Evolutionary conservation across 2,797 vertebrate genomes (phyloP), one percentile per base, ranked within the genome.

Genomic region (Malacoraja senta): DNA sequence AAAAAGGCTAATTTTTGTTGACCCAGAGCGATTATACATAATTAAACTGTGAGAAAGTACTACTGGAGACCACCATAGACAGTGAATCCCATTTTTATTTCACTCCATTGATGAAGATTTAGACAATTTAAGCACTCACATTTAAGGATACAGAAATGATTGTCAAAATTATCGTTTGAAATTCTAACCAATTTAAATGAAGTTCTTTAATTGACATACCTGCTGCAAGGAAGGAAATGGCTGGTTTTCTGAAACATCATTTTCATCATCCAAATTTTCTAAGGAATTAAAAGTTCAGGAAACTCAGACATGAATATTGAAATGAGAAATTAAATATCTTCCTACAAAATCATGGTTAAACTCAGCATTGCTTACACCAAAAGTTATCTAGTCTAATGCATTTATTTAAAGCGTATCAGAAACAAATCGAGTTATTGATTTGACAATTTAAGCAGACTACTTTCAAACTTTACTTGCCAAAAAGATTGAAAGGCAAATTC

Each of bases 191-290:
- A 68, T 21, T 19, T 68, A 68, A 1, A 65, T 88, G 32, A 65
- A 32, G n/a, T 65, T 32, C 21, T 8, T 68, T n/a, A 78, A 79
- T 38, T 26, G 93, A 94, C 95, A 96, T 95, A 99, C 99, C 96
- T 96, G 98, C 53, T 98, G 97, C 93, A 99, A 97, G 17, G 98
- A 98, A 79, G 99, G 99, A 95, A 99, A 99, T 0, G 98, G 98
- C 94, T 99, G 99, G 58, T 97, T 98, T 94, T 99, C 99, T 94
- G 98, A 97, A 38, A 98, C 94, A 72, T 93, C 94, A 94, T 97
- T 97, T 63, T 99, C 98, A 26, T 99, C 98, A 0, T 98, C 97
- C 71, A 53, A 92, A 58, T 92, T 53, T 9, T 97, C 96, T 94
- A 97, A 84, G 93, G 97, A 94, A 94, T 98, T 99, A 93, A 94